Conservation (phyloP, 2,113 vertebrate species). For the Coturnix japonica region DNA sequence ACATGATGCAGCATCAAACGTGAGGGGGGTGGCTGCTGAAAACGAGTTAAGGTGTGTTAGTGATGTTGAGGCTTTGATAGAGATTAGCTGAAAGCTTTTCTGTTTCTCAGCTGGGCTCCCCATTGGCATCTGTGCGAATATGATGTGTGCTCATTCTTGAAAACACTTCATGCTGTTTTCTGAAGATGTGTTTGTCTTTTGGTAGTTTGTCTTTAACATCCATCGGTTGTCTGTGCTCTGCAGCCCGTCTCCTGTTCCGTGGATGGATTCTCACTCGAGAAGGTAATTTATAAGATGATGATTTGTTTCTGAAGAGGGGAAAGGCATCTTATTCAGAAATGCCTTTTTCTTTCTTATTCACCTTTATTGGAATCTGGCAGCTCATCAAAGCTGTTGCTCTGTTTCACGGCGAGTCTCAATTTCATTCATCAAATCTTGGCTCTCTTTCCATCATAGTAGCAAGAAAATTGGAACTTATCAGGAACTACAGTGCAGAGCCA, state of each 20-base stretch:
- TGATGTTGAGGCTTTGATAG: slow-evolving; percentile 44
- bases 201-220: slow-evolving; percentile 24
- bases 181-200: not conserved
- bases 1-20: not conserved
- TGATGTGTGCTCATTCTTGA: slow-evolving; percentile 29
- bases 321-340: slow-evolving; percentile 24
- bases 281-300: not conserved
- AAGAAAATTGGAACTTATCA: slow-evolving; percentile 22
- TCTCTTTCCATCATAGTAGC: not conserved
- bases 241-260: not conserved
- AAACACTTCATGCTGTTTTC: not conserved
- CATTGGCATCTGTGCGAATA: slow-evolving; percentile 37
- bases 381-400: slow-evolving; percentile 41
- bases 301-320: slow-evolving; percentile 21
- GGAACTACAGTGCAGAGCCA: not conserved
- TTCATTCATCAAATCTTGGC: slow-evolving; percentile 38
- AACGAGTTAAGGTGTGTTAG: slow-evolving; percentile 45
- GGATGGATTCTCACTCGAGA: slow-evolving; percentile 31
- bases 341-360: slow-evolving; percentile 23
- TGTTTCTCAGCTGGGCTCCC: slow-evolving; percentile 45
- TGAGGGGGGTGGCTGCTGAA: not conserved
- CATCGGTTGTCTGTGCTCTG: not conserved
- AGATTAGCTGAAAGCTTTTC: slow-evolving; percentile 56
- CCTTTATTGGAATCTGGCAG: slow-evolving; percentile 50
- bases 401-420: not conserved